Conservation (phyloP, 1,140 invertebrate genomes). For the Drosophila navojoa region DNA sequence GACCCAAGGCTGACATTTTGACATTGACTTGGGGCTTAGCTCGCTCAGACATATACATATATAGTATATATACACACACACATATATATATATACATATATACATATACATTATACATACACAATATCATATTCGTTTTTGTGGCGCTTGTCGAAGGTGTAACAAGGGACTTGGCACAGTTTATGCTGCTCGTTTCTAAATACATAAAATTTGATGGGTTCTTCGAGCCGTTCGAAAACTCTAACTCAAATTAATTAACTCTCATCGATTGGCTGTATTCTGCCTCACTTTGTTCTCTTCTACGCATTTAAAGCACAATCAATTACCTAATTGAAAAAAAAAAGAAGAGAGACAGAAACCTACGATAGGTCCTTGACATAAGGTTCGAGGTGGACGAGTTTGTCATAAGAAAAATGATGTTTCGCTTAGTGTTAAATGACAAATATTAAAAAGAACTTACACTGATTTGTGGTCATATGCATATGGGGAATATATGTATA, state of each 20-base stretch:
- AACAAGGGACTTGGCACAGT: neutral
- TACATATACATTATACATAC: neutral
- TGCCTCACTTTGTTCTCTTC: neutral
- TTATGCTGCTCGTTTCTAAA: slow-evolving; percentile 9
- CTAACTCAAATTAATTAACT: slow-evolving; percentile 73
- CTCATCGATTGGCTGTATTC: slow-evolving; percentile 62
- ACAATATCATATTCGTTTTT: neutral
- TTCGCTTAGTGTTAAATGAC: too few species aligned
- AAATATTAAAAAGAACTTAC: slow-evolving; percentile 21
- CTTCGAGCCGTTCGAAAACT: slow-evolving; percentile 4
- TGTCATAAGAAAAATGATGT: too few species aligned
- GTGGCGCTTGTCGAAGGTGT: neutral
- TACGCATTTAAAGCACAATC: slow-evolving; percentile 58
- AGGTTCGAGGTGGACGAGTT: too few species aligned
- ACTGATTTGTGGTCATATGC: slow-evolving; percentile 23
- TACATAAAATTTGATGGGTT: slow-evolving; percentile 59
- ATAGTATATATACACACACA: neutral
- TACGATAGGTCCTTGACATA: too few species aligned
- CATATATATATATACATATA: neutral
- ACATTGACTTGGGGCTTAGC: slow-evolving; percentile 44
- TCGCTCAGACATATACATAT: neutral
- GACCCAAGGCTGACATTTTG: slow-evolving; percentile 64
- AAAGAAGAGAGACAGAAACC: neutral
- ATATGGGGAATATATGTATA: too few species aligned
- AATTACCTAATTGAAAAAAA: slow-evolving; percentile 79